phyloP scores from a whole-genome alignment of 2,113 vertebrate species.

The Otolemur garnettii region DNA sequence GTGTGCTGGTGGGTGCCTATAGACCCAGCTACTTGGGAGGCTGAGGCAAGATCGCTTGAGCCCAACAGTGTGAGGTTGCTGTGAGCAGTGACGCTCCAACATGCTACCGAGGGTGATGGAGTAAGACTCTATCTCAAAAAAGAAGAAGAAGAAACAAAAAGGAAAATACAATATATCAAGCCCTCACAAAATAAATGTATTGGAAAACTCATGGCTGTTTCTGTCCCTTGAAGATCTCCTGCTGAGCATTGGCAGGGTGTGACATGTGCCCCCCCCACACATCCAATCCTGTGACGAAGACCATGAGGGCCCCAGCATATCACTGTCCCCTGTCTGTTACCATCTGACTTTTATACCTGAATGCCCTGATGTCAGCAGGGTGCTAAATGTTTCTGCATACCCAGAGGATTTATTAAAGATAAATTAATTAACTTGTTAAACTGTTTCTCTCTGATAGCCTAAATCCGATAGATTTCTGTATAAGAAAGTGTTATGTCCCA shows the following conservation, averaged over 20 bases:
- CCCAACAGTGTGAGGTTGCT: no score
- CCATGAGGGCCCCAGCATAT: background rate
- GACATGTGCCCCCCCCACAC: background rate
- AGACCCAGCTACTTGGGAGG: no score
- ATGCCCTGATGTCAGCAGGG: background rate
- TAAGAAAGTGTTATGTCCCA: background rate
- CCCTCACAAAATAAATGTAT: background rate
- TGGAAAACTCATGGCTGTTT: background rate
- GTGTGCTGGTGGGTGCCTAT: no score
- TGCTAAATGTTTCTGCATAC: background rate
- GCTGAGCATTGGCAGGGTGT: background rate
- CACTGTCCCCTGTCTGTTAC: background rate
- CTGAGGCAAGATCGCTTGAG: no score
- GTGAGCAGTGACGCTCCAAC: no score
- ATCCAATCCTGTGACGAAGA: background rate
- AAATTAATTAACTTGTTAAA: slow-evolving; percentile 53
- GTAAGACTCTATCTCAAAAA: no score
- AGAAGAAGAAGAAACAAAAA: no score
- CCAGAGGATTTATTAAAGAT: background rate
- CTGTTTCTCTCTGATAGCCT: background rate
- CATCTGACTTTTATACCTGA: background rate
- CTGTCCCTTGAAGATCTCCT: background rate
- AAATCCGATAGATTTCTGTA: background rate
- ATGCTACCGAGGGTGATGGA: no score
- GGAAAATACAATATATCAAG: background rate